Evolutionary conservation across 2,113 vertebrate species (phyloP).

Genomic region (Plotosus lineatus): DNA sequence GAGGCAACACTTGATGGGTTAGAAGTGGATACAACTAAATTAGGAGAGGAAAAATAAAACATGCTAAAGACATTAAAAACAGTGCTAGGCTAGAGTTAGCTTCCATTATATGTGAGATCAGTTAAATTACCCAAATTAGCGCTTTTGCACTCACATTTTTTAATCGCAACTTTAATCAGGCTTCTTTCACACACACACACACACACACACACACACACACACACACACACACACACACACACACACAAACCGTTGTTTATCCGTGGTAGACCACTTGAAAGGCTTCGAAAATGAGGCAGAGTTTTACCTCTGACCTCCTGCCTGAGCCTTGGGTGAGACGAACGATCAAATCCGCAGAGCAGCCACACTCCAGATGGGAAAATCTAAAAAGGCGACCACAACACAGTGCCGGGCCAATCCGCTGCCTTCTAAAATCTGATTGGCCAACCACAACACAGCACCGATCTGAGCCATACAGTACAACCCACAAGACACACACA

Average conservation of each 20-base stretch:
- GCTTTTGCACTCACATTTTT: too few species aligned
- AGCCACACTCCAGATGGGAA: slow-evolving; percentile 35
- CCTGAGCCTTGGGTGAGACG: slow-evolving; percentile 40
- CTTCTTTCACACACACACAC: neutral
- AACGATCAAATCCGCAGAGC: neutral
- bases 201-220: neutral
- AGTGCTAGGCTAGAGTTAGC: neutral
- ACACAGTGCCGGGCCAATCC: slow-evolving; percentile 51
- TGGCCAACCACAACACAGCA: slow-evolving; percentile 64
- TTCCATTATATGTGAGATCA: neutral
- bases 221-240: neutral
- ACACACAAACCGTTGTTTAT: slow-evolving; percentile 8
- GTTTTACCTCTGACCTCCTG: slow-evolving; percentile 49
- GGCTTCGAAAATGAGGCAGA: slow-evolving; percentile 12
- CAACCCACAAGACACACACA: slow-evolving; percentile 33
- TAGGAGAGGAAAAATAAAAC: too few species aligned
- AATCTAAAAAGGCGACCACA: slow-evolving; percentile 67
- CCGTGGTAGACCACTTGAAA: slow-evolving; percentile 43
- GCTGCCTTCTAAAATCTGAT: slow-evolving; percentile 58
- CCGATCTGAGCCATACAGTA: slow-evolving; percentile 32
- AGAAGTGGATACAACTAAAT: too few species aligned
- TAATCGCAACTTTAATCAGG: neutral
- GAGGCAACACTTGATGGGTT: too few species aligned
- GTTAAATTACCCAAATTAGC: neutral
- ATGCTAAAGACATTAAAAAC: neutral